Evolutionary conservation across 23 tunicate species (phyloP).

Genomic region (Pegea sp.): DNA sequence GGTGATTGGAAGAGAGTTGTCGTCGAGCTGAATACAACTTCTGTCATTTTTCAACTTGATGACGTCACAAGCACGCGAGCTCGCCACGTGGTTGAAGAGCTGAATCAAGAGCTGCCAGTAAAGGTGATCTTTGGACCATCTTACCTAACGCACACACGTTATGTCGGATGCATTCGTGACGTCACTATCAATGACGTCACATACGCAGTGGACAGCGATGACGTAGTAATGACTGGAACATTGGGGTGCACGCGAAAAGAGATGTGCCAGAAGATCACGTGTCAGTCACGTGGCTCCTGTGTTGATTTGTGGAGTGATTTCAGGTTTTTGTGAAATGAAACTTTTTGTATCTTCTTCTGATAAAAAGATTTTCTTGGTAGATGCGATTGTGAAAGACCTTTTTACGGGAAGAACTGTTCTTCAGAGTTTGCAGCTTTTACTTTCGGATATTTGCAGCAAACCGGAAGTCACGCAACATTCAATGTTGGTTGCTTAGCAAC

Average conservation of each 20-base stretch:
- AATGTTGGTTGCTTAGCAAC: conserved; percentile 4
- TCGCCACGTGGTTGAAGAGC: too few species aligned
- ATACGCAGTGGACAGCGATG: neutral
- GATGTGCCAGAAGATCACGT: conserved; percentile 10
- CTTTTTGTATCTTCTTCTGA: too few species aligned
- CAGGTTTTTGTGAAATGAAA: too few species aligned
- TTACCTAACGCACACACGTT: too few species aligned
- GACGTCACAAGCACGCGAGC: too few species aligned
- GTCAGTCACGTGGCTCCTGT: conserved; percentile 17
- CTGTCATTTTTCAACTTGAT: too few species aligned
- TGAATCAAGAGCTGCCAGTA: too few species aligned
- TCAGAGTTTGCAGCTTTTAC: conserved; percentile 5
- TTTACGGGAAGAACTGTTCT: conserved; percentile 16
- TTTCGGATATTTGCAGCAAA: conserved; percentile 10
- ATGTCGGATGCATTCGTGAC: conserved; percentile 34
- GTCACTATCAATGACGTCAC: conserved; percentile 1
- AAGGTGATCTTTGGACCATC: too few species aligned
- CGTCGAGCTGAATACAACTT: too few species aligned
- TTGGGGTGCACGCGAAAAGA: conserved; percentile 4
- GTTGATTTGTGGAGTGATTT: conserved; percentile 22
- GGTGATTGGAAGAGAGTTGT: too few species aligned
- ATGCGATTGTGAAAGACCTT: conserved; percentile 38
- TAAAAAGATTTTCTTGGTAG: conserved; percentile 3
- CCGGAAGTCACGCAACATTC: conserved; percentile 22
- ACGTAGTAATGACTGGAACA: neutral